phyloP scores from a whole-genome alignment of 35 echinoderm and acorn worm genomes.

The Heliocidaris tuberculata region DNA sequence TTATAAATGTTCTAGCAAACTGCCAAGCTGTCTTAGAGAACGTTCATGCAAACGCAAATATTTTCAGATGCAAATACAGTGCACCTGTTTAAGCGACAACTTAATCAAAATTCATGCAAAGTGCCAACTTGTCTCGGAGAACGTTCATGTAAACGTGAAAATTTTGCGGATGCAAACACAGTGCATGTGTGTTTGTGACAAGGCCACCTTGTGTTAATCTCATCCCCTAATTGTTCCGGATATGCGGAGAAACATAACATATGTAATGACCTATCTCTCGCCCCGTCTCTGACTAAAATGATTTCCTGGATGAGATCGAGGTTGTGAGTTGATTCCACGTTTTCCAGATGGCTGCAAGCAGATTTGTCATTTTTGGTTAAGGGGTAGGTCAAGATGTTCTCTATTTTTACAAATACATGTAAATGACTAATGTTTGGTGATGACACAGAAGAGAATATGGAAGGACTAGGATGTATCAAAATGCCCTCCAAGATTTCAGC shows the following conservation, averaged over 20 bases:
- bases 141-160: neutral
- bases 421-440: no score
- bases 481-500: no score
- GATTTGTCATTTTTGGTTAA: neutral
- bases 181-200: neutral
- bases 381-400: neutral
- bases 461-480: no score
- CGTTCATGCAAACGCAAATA: neutral
- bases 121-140: neutral
- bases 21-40: neutral
- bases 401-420: no score
- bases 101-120: neutral
- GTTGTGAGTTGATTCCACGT: neutral
- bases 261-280: constrained; percentile 10
- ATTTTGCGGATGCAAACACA: neutral
- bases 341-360: neutral
- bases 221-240: neutral
- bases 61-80: neutral
- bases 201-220: constrained; percentile 1
- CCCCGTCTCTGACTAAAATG: neutral
- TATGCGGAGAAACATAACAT: neutral
- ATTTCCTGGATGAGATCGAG: neutral
- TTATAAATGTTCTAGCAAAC: neutral
- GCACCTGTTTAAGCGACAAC: neutral
- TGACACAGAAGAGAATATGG: no score